Base-by-base conservation (phyloP, 2,797 vertebrate species). In the Enoplosus armatus region DNA sequence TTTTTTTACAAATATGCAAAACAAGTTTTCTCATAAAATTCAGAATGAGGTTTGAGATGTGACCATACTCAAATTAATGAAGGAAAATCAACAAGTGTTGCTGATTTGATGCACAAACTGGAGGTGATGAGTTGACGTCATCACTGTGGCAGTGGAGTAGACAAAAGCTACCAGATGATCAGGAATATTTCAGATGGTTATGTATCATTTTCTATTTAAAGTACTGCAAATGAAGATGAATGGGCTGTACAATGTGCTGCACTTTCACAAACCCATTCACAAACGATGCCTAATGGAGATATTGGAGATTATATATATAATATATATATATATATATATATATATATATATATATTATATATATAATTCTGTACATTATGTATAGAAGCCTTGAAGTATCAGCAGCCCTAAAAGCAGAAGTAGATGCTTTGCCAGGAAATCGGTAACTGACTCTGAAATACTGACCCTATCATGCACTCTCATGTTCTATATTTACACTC, bases 81-180 rank as follows among this genome's bases (percentile, higher is more conserved):
- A 54, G 43, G 33, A 14, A 47, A 64, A 69, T 73, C 6, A 71
- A 61, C 18, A 12, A 14, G 58, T 60, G 15, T 45, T 71, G 10
- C 26, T 62, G 39, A n/a, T 61, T 71, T 74, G 18, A 71, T 11
- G 31, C 14, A 8, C 3, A 58, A 43, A 45, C 60, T 53, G 12
- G 33, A 31, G 3, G n/a, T n/a, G 10, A 55, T 5, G n/a, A 47
- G 27, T 24, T 41, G 3, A 6, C 10, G 31, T 47, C 41, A 31
- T 8, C 26, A 7, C 22, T 7, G 4, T 6, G n/a, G 7, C 18
- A 64, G 27, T 10, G 48, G 0, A 29, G 4, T 6, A 6, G 2
- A 41, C 12, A 31, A 35, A 65, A 35, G 15, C 6, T 33, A n/a
- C 14, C 18, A 1, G 43, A 53, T 58, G 33, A 51, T 76, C 20